Evolutionary conservation across 2,113 vertebrate genomes (phyloP).

Genomic region (Psammodynastes pulverulentus): DNA sequence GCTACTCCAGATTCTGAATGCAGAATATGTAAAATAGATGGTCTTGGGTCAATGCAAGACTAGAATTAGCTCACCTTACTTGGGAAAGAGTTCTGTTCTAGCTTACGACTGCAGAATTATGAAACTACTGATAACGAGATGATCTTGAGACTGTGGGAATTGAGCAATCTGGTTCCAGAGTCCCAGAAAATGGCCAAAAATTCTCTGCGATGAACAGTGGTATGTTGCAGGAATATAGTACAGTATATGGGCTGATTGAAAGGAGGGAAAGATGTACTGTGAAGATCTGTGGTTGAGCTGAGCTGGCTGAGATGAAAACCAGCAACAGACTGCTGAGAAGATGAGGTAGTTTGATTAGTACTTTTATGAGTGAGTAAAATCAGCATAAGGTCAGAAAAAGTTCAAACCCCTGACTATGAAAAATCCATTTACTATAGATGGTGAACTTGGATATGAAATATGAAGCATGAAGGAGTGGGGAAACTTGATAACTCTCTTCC

Average conservation of each 20-base stretch:
- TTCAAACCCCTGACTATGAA: not conserved
- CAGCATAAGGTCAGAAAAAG: not conserved
- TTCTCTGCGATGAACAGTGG: not conserved
- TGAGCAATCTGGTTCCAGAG: not conserved
- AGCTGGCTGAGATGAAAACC: not conserved
- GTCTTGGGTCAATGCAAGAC: not conserved
- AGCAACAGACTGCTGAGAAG: not conserved
- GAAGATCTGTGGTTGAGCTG: not conserved
- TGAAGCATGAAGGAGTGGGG: not conserved
- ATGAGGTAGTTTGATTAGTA: not conserved
- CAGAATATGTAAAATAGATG: not conserved
- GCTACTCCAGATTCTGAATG: not conserved
- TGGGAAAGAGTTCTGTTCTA: not conserved
- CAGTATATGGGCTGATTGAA: not conserved
- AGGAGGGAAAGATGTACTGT: not conserved
- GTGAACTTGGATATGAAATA: not conserved
- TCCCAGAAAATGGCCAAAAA: not conserved
- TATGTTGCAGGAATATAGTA: not conserved
- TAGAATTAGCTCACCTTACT: not conserved
- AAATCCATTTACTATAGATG: not conserved
- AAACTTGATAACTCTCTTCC: too few relatives aligned
- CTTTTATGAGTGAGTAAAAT: not conserved
- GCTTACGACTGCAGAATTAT: not conserved
- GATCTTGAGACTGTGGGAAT: not conserved
- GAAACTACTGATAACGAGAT: not conserved